Evolutionary conservation across 2,797 vertebrate species (phyloP).

Genomic region (Chelon labrosus): DNA sequence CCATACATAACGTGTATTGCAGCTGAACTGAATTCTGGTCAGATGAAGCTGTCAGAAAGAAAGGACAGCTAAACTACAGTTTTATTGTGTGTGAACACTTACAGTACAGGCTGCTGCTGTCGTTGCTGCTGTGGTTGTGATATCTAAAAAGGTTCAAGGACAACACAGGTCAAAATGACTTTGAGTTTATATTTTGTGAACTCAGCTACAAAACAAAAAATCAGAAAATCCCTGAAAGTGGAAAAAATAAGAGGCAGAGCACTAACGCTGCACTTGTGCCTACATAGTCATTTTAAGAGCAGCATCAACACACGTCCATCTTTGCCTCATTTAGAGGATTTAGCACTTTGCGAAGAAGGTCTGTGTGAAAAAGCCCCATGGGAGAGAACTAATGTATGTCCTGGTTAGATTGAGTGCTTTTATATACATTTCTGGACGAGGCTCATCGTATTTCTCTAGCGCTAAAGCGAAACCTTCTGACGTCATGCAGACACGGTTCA

Average conservation of each 20-base stretch:
- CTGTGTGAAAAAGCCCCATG: neutral
- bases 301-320: neutral
- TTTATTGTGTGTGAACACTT: no score
- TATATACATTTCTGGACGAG: neutral
- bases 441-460: conserved; percentile 30
- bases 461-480: neutral
- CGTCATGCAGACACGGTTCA: neutral
- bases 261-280: neutral
- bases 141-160: no score
- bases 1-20: conserved; percentile 1
- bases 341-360: neutral
- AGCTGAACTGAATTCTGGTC: neutral
- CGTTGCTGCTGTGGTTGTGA: no score
- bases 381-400: no score
- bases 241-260: neutral
- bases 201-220: neutral
- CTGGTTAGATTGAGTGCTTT: no score
- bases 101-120: no score
- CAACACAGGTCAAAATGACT: neutral
- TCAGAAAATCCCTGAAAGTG: neutral
- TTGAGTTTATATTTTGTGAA: neutral
- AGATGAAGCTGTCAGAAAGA: neutral
- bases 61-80: no score
- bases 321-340: neutral
- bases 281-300: neutral